Percentiles rank a stretch among this genome's conserved stretches.
These are phyloP conservation scores for Stichopus chloronotus DNA, from an alignment of 35 echinoderm and acorn worm genomes.

Conservation along the genomic window DNA sequence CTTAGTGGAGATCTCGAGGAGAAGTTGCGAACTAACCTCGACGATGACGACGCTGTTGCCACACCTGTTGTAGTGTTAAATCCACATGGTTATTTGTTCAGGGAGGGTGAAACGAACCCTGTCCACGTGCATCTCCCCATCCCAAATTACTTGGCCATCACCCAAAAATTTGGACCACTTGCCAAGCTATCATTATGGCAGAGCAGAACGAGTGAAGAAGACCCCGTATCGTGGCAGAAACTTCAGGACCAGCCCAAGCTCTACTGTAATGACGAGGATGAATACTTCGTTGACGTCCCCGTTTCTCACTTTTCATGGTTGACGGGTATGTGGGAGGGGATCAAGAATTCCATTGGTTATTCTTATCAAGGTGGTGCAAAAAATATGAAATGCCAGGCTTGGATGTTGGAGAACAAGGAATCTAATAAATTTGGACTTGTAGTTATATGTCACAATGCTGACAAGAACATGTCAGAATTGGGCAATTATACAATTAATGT, in stretches of 20 bases:
- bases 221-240: constrained; percentile 72
- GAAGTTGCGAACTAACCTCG: constrained; percentile 60
- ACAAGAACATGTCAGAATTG: constrained; percentile 83
- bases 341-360: constrained; percentile 63
- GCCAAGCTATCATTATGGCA: constrained; percentile 86
- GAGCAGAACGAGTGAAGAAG: constrained; percentile 76
- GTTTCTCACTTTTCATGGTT: constrained; percentile 89
- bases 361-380: constrained; percentile 72
- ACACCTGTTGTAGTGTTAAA: constrained; percentile 70
- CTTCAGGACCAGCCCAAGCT: constrained; percentile 62
- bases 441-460: constrained; percentile 90
- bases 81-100: constrained; percentile 90
- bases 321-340: constrained; percentile 75
- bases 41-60: constrained; percentile 70
- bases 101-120: constrained; percentile 52
- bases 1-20: constrained; percentile 65
- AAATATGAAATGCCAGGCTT: constrained; percentile 93
- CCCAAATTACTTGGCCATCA: constrained; percentile 79
- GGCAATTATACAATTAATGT: constrained; percentile 92
- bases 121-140: constrained; percentile 81
- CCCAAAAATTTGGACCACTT: constrained; percentile 75
- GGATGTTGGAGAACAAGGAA: constrained; percentile 87
- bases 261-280: constrained; percentile 59
- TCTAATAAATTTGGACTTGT: constrained; percentile 93
- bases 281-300: constrained; percentile 70